A percentile compares a stretch with the other conserved stretches of the same genome.
These are phyloP conservation scores for Drosophila buzzatii DNA, from an alignment of 2,888 invertebrate species.

Conservation along the genomic window DNA sequence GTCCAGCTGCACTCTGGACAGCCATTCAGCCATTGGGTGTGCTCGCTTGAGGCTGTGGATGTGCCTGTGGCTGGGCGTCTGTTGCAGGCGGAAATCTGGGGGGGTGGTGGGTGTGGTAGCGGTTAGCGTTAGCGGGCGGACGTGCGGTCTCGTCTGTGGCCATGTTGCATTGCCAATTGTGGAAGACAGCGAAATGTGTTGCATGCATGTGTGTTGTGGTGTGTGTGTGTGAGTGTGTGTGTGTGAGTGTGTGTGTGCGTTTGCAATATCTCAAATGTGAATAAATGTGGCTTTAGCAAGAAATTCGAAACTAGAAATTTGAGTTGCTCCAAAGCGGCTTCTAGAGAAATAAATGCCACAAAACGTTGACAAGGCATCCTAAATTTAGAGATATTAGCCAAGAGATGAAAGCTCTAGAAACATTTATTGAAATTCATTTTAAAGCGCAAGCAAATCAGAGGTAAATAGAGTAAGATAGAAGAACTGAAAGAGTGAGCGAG, in stretches of 20 bases:
- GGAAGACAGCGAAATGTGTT: constrained; percentile 20
- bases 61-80: constrained; percentile 4
- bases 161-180: constrained; percentile 31
- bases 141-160: constrained; percentile 17
- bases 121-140: too few species aligned
- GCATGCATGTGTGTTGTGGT: constrained; percentile 7
- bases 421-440: not conserved
- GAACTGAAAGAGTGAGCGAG: not conserved
- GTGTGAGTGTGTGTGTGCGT: constrained; percentile 5
- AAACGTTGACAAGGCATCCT: not conserved
- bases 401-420: not conserved
- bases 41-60: constrained; percentile 14
- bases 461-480: not conserved
- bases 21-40: constrained; percentile 5
- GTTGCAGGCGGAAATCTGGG: not conserved
- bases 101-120: not conserved
- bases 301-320: not conserved
- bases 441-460: not conserved
- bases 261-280: constrained; percentile 1
- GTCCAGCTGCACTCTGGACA: constrained; percentile 13
- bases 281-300: constrained; percentile 11
- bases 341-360: not conserved
- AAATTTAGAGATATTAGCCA: not conserved
- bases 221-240: constrained; percentile 1
- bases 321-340: not conserved